phyloP scores from a whole-genome alignment of 2,113 vertebrate genomes.

The Amphiprion ocellaris region DNA sequence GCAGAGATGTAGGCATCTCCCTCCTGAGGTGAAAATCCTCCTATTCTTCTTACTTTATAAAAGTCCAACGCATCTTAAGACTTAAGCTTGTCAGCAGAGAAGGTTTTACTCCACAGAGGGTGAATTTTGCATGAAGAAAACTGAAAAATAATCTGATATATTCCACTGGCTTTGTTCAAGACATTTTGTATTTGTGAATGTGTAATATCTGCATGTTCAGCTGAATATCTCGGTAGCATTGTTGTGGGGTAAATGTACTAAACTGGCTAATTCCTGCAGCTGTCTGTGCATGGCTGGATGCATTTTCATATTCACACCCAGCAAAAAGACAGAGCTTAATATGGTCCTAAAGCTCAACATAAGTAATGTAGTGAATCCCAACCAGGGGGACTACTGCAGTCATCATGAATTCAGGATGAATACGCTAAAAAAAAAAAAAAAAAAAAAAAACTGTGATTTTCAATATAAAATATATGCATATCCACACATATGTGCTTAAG shows the following conservation, averaged over 20 bases:
- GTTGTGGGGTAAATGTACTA: neutral
- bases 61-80: conserved; percentile 31
- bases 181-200: conserved; percentile 5
- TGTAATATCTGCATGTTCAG: neutral
- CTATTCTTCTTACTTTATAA: conserved; percentile 24
- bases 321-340: neutral
- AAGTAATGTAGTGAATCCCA: neutral
- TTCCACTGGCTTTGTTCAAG: neutral
- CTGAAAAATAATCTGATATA: neutral
- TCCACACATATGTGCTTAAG: neutral
- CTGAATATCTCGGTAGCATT: neutral
- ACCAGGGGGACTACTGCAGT: neutral
- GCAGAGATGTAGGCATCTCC: conserved; percentile 54
- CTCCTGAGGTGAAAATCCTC: conserved; percentile 53
- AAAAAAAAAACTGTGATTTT: neutral
- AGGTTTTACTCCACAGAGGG: conserved; percentile 1
- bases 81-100: conserved; percentile 7
- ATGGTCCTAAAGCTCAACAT: neutral
- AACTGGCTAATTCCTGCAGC: too few relatives aligned
- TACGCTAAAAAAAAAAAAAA: neutral
- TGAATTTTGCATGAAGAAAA: neutral
- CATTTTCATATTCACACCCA: neutral
- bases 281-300: too few relatives aligned
- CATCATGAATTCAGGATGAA: neutral
- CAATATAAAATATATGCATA: neutral